Base-by-base conservation (phyloP, 2,888 invertebrate genomes). In the Thecophora atra region DNA sequence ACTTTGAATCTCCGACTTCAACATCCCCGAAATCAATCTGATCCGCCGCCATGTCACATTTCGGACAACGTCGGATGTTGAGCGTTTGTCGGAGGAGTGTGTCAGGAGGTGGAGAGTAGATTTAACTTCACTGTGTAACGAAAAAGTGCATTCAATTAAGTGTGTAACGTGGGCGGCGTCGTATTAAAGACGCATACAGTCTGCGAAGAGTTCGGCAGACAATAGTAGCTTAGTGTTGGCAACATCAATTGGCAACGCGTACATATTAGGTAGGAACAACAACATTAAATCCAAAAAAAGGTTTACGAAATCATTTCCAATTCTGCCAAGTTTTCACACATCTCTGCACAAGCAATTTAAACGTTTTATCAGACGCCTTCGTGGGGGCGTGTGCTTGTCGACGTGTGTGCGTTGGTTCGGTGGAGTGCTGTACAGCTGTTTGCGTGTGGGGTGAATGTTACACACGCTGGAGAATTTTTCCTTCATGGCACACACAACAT, bases 131-230 rank as follows among this genome's bases (percentile, higher is more conserved):
- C 69, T 70, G 75, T 76, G 76, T 73, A 2, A 11, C 37, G 37
- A 37, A 69, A 75, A 76, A 76, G 72, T 76, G 77, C 76, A 76
- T 78, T 77, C 77, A 77, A 78, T 77, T 78, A 76, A 72, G 69
- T 69, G 69, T 69, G 65, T 74, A 72, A 74, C 72, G 67, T 82
- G 81, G 81, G 81, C 80, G 47, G 47, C 47, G 47, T n/a, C 47
- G n/a, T 17, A 47, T 47, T 47, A 47, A n/a, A 17, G 8, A 47
- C n/a, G 5, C 47, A 60, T 1, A 28, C 24, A 13, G 2, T 2
- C 6, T 2, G 11, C 37, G 2, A 6, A 37, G 7, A 37, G 1
- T 1, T 11, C 6, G 7, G 11, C 37, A 6, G 37, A 2, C 37
- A 37, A 6, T 37, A 37, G 11, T 6, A 37, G 37, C n/a, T n/a